Percentiles rank a stretch among this genome's conserved stretches.
These are phyloP conservation scores for Laspeyria flexula DNA, from an alignment of 2,888 invertebrate genomes.

Conservation along the genomic window DNA sequence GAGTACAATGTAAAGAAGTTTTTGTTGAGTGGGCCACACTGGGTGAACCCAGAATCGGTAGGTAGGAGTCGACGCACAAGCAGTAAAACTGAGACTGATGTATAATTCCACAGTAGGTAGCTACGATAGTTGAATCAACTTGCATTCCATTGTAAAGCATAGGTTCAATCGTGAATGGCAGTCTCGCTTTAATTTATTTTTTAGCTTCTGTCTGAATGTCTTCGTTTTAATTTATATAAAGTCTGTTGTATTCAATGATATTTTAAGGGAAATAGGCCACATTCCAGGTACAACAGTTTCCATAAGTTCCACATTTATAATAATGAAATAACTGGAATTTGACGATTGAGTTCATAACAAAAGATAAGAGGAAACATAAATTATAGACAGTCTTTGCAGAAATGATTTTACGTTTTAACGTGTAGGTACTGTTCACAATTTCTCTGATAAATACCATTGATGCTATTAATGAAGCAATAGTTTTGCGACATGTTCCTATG, in stretches of 20 bases:
- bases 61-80: conserved; percentile 79
- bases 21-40: conserved; percentile 86
- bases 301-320: no score
- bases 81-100: conserved; percentile 86
- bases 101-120: conserved; percentile 71
- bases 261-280: not conserved
- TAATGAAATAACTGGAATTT: no score
- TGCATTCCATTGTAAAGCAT: conserved; percentile 41
- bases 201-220: conserved; percentile 17
- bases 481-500: conserved; percentile 44
- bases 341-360: no score
- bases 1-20: conserved; percentile 92
- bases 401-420: no score
- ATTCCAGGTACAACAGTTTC: no score
- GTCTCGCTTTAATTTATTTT: conserved; percentile 31
- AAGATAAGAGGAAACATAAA: no score
- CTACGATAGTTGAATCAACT: conserved; percentile 40
- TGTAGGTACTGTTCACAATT: no score
- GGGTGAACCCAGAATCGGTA: conserved; percentile 64
- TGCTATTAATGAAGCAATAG: conserved; percentile 1
- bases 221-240: conserved; percentile 10
- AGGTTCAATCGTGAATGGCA: conserved; percentile 37
- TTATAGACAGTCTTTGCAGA: no score
- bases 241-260: conserved; percentile 2
- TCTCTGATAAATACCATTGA: not conserved